Evolutionary conservation across 2,797 vertebrate genomes (phyloP).

Genomic region (Chelidonichthys spinosus): DNA sequence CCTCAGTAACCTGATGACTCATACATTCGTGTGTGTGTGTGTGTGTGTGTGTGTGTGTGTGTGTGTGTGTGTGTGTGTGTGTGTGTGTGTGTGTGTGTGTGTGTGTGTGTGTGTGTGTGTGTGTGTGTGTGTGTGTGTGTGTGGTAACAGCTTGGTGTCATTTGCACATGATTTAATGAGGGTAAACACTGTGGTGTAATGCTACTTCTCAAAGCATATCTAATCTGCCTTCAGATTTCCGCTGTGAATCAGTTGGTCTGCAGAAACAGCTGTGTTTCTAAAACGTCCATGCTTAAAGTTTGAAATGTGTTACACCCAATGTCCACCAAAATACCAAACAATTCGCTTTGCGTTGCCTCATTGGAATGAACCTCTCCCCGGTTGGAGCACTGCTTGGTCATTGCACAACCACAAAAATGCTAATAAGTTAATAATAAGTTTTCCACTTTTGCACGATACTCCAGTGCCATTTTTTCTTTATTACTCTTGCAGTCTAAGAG

Average conservation of each 20-base stretch:
- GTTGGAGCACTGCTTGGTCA: not conserved
- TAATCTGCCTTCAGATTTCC: slow-evolving; percentile 6
- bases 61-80: not conserved
- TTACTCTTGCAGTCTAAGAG: too few relatives aligned
- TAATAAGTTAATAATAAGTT: too few relatives aligned
- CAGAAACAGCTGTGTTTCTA: not conserved
- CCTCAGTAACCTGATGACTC: not conserved
- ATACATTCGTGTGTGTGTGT: not conserved
- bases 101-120: not conserved
- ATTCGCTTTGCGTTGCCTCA: not conserved
- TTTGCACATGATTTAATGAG: slow-evolving; percentile 5
- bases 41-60: not conserved
- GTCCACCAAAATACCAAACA: not conserved
- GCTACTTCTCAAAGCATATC: slow-evolving; percentile 1
- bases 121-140: not conserved
- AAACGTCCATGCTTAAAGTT: not conserved
- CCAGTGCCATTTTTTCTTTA: too few relatives aligned
- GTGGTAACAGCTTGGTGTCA: slow-evolving; percentile 7
- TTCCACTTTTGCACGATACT: too few relatives aligned
- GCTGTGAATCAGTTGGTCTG: not conserved
- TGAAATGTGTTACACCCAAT: not conserved
- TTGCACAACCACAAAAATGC: not conserved
- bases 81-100: not conserved
- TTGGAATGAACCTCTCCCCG: not conserved
- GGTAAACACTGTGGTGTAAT: not conserved